Conservation (phyloP, 2,888 invertebrate species). For the Caenorhabditis japonica region DNA sequence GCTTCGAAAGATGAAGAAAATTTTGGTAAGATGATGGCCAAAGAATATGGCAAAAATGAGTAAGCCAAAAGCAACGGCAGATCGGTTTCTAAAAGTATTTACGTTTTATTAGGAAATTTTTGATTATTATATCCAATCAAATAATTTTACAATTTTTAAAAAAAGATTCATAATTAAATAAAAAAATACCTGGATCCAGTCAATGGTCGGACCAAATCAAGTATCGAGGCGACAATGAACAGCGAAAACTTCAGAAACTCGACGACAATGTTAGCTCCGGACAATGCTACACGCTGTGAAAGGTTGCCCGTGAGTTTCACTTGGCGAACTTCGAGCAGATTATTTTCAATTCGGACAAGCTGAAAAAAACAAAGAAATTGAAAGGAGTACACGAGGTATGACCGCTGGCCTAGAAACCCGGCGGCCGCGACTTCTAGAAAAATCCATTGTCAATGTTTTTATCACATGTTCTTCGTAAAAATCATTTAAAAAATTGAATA, state of each 20-base stretch:
- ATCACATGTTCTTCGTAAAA: too few relatives aligned
- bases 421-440: too few relatives aligned
- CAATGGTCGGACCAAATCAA: slow-evolving; percentile 70
- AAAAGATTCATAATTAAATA: too few relatives aligned
- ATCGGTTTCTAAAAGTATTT: slow-evolving; percentile 39
- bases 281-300: slow-evolving; percentile 52
- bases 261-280: slow-evolving; percentile 60
- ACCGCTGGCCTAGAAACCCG: too few relatives aligned
- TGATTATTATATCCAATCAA: too few relatives aligned
- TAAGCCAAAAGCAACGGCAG: slow-evolving; percentile 25
- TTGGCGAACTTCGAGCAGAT: slow-evolving; percentile 46
- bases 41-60: slow-evolving; percentile 35
- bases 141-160: too few relatives aligned
- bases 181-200: slow-evolving; percentile 72
- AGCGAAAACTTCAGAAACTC: slow-evolving; percentile 73
- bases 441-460: too few relatives aligned
- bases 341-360: slow-evolving; percentile 63
- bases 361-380: slow-evolving; percentile 24
- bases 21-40: slow-evolving; percentile 33
- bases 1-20: background rate
- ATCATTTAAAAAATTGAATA: too few relatives aligned
- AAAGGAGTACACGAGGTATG: too few relatives aligned
- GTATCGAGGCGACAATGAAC: slow-evolving; percentile 69
- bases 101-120: background rate
- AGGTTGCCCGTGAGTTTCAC: slow-evolving; percentile 45